Conservation (phyloP, 2,797 vertebrate species). For the Anisognathus igniventris region DNA sequence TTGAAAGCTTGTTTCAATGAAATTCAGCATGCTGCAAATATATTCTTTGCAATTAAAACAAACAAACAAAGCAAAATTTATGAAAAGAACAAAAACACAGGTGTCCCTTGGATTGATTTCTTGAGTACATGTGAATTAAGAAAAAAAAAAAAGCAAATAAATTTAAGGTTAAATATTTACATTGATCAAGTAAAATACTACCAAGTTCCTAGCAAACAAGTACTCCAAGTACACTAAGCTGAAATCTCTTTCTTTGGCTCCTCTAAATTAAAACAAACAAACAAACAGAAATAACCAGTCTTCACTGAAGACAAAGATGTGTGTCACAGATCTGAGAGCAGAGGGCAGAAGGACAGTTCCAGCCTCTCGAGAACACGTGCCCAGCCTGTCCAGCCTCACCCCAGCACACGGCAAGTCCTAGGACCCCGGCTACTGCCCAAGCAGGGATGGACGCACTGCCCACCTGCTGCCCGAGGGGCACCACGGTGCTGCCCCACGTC, state of each 20-base stretch:
- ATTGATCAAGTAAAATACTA: constrained; percentile 68
- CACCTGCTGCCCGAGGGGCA: constrained; percentile 44
- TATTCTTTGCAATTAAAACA: constrained; percentile 71
- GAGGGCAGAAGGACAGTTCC: constrained; percentile 42
- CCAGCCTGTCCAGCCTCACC: constrained; percentile 69
- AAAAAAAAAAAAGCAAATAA: constrained; percentile 42
- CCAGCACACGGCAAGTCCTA: constrained; percentile 65
- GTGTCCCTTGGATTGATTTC: constrained; percentile 67
- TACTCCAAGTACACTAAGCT: constrained; percentile 72
- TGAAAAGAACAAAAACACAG: constrained; percentile 44
- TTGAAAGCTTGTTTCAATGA: constrained; percentile 76
- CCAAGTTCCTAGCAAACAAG: constrained; percentile 63
- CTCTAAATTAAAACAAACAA: constrained; percentile 70
- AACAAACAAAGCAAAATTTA: constrained; percentile 18
- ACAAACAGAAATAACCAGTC: constrained; percentile 76
- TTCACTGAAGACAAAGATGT: constrained; percentile 91
- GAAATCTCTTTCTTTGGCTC: constrained; percentile 82
- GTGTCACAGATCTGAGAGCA: constrained; percentile 56
- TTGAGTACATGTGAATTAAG: constrained; percentile 53
- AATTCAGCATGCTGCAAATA: constrained; percentile 78
- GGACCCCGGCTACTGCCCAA: constrained; percentile 64
- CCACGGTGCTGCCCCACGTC: constrained; percentile 56
- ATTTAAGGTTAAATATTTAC: constrained; percentile 78
- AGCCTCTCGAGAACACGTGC: constrained; percentile 60
- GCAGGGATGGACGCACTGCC: constrained; percentile 40